Percentiles rank a stretch among this genome's conserved stretches.
Evolutionary conservation across 2,888 invertebrate genomes (phyloP).

Genomic region (Brenthis ino): DNA sequence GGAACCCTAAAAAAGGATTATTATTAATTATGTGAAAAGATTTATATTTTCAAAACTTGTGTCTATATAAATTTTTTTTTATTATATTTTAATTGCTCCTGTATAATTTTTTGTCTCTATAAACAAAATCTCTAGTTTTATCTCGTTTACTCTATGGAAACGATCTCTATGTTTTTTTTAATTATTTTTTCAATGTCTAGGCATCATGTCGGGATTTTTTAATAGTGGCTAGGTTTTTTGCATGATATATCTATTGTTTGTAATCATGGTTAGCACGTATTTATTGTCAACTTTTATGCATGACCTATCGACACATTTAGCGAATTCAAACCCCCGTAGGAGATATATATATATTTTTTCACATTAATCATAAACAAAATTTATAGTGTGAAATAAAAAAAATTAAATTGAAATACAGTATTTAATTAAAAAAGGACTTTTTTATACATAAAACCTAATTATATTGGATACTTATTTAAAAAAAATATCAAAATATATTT

Average conservation of each 20-base stretch:
- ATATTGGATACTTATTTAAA: too few relatives aligned
- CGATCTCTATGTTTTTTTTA: neutral
- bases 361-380: neutral
- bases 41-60: too few relatives aligned
- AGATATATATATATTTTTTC: slow-evolving; percentile 1
- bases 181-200: slow-evolving; percentile 28
- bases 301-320: slow-evolving; percentile 35
- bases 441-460: too few relatives aligned
- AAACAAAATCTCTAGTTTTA: neutral
- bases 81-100: neutral
- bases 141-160: slow-evolving; percentile 13
- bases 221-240: slow-evolving; percentile 37
- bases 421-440: too few relatives aligned
- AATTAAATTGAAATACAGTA: neutral
- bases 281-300: slow-evolving; percentile 37
- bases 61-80: too few relatives aligned
- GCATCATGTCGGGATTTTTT: slow-evolving; percentile 25
- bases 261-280: slow-evolving; percentile 37
- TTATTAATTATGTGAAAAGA: too few relatives aligned
- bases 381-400: neutral
- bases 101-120: neutral
- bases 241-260: slow-evolving; percentile 38
- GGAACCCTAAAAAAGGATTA: too few relatives aligned
- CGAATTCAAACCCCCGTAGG: slow-evolving; percentile 22
- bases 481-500: too few relatives aligned